These are phyloP conservation scores for Caenorhabditis briggsae DNA, from an alignment of 1,140 invertebrate genomes.

Conservation along the genomic window DNA sequence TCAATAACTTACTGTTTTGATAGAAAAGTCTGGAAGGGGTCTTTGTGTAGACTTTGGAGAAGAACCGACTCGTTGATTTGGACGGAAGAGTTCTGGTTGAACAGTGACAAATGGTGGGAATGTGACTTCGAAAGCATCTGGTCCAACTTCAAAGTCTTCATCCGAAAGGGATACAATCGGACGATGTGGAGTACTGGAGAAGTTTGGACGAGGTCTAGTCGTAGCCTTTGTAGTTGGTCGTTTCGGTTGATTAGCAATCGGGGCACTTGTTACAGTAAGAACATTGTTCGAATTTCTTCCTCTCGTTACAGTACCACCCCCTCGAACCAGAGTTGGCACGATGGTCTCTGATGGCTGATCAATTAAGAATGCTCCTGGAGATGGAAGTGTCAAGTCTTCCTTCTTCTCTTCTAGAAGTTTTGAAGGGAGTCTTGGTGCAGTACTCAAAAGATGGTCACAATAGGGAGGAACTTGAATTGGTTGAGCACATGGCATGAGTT, in stretches of 20 bases:
- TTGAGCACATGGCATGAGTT: slow-evolving; percentile 16
- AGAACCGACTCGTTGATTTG: neutral
- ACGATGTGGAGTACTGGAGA: slow-evolving; percentile 58
- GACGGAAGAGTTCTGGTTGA: slow-evolving; percentile 62
- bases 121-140: slow-evolving; percentile 75
- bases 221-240: slow-evolving; percentile 35
- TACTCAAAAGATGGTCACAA: neutral
- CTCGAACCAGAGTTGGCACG: slow-evolving; percentile 11
- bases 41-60: neutral
- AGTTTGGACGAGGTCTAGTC: slow-evolving; percentile 49
- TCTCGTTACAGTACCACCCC: slow-evolving; percentile 3
- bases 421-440: slow-evolving; percentile 19
- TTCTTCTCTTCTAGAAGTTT: slow-evolving; percentile 42
- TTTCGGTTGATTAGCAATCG: neutral
- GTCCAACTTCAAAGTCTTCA: slow-evolving; percentile 71
- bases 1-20: slow-evolving; percentile 26
- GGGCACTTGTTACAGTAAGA: slow-evolving; percentile 14
- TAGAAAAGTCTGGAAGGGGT: slow-evolving; percentile 45
- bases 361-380: slow-evolving; percentile 58
- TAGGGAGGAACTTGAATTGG: slow-evolving; percentile 34
- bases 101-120: slow-evolving; percentile 73
- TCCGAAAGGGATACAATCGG: slow-evolving; percentile 66
- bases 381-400: slow-evolving; percentile 33
- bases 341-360: slow-evolving; percentile 55
- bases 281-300: slow-evolving; percentile 4